Evolutionary conservation across 2,888 invertebrate species (phyloP).

Genomic region (Sialis fuliginosa): DNA sequence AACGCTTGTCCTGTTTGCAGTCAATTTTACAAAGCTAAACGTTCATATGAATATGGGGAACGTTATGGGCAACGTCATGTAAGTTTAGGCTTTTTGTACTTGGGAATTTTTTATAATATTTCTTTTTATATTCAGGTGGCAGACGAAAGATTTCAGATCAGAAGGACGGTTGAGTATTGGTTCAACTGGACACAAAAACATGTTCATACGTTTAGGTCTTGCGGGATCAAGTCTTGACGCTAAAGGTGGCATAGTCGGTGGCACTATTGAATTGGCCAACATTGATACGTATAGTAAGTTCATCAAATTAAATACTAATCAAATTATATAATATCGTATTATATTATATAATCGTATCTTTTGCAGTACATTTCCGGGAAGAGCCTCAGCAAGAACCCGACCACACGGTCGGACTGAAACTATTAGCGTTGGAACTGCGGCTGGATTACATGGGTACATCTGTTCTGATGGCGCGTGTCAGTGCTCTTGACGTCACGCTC

Average conservation of each 20-base stretch:
- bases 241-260: slow-evolving; percentile 94
- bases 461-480: slow-evolving; percentile 79
- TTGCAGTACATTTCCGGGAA: slow-evolving; percentile 68
- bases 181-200: slow-evolving; percentile 84
- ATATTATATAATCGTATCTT: slow-evolving; percentile 2
- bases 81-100: slow-evolving; percentile 19
- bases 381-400: slow-evolving; percentile 81
- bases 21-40: slow-evolving; percentile 89
- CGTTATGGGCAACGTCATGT: slow-evolving; percentile 95
- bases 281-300: slow-evolving; percentile 65
- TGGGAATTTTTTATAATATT: background rate
- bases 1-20: slow-evolving; percentile 85
- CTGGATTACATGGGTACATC: slow-evolving; percentile 98
- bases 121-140: slow-evolving; percentile 44
- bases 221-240: slow-evolving; percentile 87
- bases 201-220: slow-evolving; percentile 75
- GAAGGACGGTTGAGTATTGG: slow-evolving; percentile 86
- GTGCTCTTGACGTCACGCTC: slow-evolving; percentile 59
- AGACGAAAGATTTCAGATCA: slow-evolving; percentile 80
- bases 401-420: slow-evolving; percentile 64
- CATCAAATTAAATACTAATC: slow-evolving; percentile 4
- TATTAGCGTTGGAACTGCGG: slow-evolving; percentile 74
- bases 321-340: background rate
- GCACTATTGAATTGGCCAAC: slow-evolving; percentile 77
- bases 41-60: slow-evolving; percentile 99